Evolutionary conservation across 1,140 invertebrate genomes (phyloP).

Genomic region (Augochlora pura): DNA sequence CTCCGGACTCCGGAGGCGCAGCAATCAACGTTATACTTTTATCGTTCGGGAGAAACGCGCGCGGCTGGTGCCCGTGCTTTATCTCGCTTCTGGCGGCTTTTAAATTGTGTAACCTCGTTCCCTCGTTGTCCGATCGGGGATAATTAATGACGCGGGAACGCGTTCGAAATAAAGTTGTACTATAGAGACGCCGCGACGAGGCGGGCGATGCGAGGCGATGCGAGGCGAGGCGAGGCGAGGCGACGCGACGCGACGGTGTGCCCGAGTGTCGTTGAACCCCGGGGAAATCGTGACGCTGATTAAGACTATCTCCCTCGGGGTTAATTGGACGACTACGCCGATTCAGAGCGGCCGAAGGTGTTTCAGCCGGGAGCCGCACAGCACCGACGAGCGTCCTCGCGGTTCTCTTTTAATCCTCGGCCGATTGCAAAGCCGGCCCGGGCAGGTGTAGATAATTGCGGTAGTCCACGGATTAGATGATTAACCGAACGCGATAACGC

Average conservation of each 20-base stretch:
- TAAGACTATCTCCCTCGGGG: slow-evolving; percentile 18
- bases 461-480: neutral
- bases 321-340: slow-evolving; percentile 4
- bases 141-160: slow-evolving; percentile 38
- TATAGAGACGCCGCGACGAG: too few species aligned
- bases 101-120: slow-evolving; percentile 53
- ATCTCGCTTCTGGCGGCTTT: slow-evolving; percentile 38
- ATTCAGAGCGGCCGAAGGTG: neutral
- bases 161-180: slow-evolving; percentile 23
- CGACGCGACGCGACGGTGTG: neutral
- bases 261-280: slow-evolving; percentile 1
- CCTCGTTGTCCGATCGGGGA: slow-evolving; percentile 37
- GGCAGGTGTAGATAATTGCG: neutral
- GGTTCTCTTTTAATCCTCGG: neutral
- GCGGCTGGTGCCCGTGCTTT: slow-evolving; percentile 28
- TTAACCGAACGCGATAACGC: neutral
- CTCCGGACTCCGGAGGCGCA: slow-evolving; percentile 51
- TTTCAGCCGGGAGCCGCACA: neutral
- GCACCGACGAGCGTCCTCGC: too few species aligned
- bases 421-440: neutral
- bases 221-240: neutral
- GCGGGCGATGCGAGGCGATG: neutral
- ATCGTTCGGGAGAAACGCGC: slow-evolving; percentile 69
- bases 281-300: slow-evolving; percentile 9
- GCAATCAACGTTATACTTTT: slow-evolving; percentile 72